These are phyloP conservation scores for Sebastolobus alascanus DNA, from an alignment of 2,797 vertebrate species.

Conservation along the genomic window DNA sequence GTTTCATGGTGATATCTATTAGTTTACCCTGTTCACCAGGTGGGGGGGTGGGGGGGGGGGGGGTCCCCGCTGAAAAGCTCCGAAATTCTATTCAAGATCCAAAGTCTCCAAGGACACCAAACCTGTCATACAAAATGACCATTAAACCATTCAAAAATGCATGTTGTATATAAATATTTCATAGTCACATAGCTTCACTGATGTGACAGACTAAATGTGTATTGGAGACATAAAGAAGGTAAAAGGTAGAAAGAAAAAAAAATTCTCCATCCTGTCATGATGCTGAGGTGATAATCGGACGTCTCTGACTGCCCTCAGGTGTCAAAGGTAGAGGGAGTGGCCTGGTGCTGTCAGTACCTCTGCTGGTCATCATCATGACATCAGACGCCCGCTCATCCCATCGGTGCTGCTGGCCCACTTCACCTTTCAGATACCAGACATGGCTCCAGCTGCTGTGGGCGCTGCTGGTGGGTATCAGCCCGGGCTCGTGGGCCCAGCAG, in stretches of 20 bases:
- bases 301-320: slow-evolving; percentile 57
- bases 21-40: too few relatives aligned
- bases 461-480: slow-evolving; percentile 62
- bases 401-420: slow-evolving; percentile 45
- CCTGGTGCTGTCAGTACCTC: slow-evolving; percentile 73
- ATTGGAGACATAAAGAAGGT: too few relatives aligned
- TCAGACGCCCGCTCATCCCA: slow-evolving; percentile 58
- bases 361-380: slow-evolving; percentile 79
- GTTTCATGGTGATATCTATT: too few relatives aligned
- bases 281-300: background rate
- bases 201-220: background rate
- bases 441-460: slow-evolving; percentile 71
- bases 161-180: slow-evolving; percentile 2
- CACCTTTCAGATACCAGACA: slow-evolving; percentile 27
- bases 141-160: background rate
- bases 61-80: too few relatives aligned
- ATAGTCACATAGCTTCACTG: background rate
- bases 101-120: background rate
- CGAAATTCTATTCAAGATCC: background rate
- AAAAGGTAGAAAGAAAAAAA: background rate
- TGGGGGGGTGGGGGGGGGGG: too few relatives aligned
- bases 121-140: background rate
- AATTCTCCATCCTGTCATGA: background rate
- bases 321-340: slow-evolving; percentile 77
- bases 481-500: slow-evolving; percentile 70